phyloP scores from a whole-genome alignment of 1,140 invertebrate genomes.

The Drosophila parabipectinata region DNA sequence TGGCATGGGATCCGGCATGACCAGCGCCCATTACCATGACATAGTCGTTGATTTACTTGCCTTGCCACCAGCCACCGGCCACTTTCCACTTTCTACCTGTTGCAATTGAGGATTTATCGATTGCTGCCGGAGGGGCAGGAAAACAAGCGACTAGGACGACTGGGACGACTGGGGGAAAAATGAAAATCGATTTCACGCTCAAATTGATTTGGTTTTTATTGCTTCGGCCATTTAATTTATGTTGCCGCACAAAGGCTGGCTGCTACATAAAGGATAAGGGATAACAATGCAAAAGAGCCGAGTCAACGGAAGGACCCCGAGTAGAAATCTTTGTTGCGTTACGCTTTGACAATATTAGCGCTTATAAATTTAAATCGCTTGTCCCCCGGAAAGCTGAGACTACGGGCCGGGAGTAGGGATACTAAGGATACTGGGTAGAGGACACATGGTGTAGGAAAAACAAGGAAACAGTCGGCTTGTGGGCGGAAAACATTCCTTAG shows the following conservation, averaged over 20 bases:
- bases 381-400: neutral
- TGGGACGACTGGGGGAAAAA: constrained; percentile 20
- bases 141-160: constrained; percentile 24
- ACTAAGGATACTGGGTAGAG: constrained; percentile 1
- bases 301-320: constrained; percentile 4
- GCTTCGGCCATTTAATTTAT: constrained; percentile 74
- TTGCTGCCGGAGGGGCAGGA: constrained; percentile 14
- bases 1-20: constrained; percentile 47
- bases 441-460: constrained; percentile 14
- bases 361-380: constrained; percentile 76
- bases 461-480: constrained; percentile 39
- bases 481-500: constrained; percentile 53
- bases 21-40: constrained; percentile 48
- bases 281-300: constrained; percentile 54
- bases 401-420: neutral
- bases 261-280: constrained; percentile 9
- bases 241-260: constrained; percentile 39
- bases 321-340: constrained; percentile 57
- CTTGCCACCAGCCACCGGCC: constrained; percentile 17
- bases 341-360: constrained; percentile 63
- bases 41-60: constrained; percentile 62
- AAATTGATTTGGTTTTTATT: constrained; percentile 80
- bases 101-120: constrained; percentile 71
- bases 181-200: constrained; percentile 80
- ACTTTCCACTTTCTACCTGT: constrained; percentile 49